phyloP scores from a whole-genome alignment of 2,113 vertebrate species.

The Ciconia stormi region DNA sequence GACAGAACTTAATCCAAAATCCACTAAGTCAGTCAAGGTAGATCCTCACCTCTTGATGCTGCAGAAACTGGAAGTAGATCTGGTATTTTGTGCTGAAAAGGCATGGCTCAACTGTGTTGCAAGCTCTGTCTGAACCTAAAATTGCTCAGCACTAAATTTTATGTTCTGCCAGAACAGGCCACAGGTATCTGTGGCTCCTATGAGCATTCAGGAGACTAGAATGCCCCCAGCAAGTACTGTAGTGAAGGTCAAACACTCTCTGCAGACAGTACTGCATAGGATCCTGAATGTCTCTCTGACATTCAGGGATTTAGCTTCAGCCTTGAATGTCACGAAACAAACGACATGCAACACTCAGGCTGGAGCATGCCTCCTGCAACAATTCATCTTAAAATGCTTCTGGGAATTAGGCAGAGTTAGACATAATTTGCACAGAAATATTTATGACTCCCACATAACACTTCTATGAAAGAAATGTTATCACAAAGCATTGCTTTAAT shows the following conservation, averaged over 20 bases:
- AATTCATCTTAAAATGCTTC: conserved; percentile 18
- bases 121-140: neutral
- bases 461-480: conserved; percentile 41
- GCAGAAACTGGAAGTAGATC: neutral
- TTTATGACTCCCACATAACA: neutral
- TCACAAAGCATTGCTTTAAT: conserved; percentile 25
- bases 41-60: neutral
- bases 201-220: conserved; percentile 31
- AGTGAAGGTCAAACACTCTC: conserved; percentile 56
- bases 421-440: conserved; percentile 12
- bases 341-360: neutral
- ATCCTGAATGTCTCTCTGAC: conserved; percentile 49
- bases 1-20: neutral
- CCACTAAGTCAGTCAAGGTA: neutral
- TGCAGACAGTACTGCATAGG: neutral
- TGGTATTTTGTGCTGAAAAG: neutral
- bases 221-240: conserved; percentile 35
- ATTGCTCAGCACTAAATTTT: neutral
- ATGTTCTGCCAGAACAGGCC: conserved; percentile 2
- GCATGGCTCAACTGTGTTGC: neutral
- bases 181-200: neutral
- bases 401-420: conserved; percentile 6
- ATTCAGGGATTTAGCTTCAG: conserved; percentile 39
- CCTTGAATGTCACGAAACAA: conserved; percentile 35
- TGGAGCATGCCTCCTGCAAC: neutral